Evolutionary conservation across 1,140 invertebrate species (phyloP).

Genomic region (Octopus sinensis): DNA sequence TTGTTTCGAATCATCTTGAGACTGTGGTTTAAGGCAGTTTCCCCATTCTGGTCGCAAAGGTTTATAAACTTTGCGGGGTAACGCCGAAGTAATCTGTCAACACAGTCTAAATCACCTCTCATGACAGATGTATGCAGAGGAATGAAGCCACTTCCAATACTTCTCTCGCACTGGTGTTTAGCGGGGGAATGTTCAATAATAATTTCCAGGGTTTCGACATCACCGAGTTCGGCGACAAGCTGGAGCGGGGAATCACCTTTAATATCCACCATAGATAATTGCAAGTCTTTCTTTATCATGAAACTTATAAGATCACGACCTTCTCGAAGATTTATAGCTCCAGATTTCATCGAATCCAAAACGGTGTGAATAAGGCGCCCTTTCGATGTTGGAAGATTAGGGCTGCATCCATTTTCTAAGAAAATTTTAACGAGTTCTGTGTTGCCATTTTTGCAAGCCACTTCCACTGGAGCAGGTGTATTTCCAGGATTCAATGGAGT

Average conservation of each 20-base stretch:
- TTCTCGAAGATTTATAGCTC: slow-evolving; percentile 18
- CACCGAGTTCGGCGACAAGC: slow-evolving; percentile 34
- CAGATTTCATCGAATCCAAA: slow-evolving; percentile 28
- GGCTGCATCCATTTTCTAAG: slow-evolving; percentile 40
- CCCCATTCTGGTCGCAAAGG: slow-evolving; percentile 25
- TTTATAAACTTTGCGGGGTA: slow-evolving; percentile 26
- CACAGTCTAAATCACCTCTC: slow-evolving; percentile 37
- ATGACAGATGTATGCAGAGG: slow-evolving; percentile 41
- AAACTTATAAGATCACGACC: slow-evolving; percentile 22
- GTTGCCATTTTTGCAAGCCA: slow-evolving; percentile 34
- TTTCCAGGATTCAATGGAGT: neutral
- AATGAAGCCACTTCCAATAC: slow-evolving; percentile 28
- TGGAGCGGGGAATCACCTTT: slow-evolving; percentile 32
- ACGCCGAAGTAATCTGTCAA: slow-evolving; percentile 27
- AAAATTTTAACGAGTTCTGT: slow-evolving; percentile 36
- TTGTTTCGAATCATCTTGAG: slow-evolving; percentile 34
- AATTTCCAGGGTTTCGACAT: slow-evolving; percentile 28
- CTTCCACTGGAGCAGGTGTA: slow-evolving; percentile 26
- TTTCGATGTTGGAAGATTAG: slow-evolving; percentile 39
- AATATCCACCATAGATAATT: slow-evolving; percentile 36
- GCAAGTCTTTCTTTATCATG: slow-evolving; percentile 30
- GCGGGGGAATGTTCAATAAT: slow-evolving; percentile 27
- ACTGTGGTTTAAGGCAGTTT: slow-evolving; percentile 28
- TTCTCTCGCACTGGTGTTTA: slow-evolving; percentile 21
- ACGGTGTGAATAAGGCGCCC: slow-evolving; percentile 39